These are phyloP conservation scores for Tholera decimalis DNA, from an alignment of 2,888 invertebrate genomes.

Conservation along the genomic window DNA sequence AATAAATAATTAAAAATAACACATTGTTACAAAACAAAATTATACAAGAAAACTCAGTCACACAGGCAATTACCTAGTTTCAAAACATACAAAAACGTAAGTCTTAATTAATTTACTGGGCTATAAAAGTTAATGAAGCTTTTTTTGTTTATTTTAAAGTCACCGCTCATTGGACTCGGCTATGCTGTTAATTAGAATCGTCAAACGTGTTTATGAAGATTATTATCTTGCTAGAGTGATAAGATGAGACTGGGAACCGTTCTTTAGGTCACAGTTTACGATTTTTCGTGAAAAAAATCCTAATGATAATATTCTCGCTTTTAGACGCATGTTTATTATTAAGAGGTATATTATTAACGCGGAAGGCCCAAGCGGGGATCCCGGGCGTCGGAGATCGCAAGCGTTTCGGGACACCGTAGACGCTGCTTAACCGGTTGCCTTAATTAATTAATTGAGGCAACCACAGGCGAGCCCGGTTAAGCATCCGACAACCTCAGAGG, in stretches of 20 bases:
- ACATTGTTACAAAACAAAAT: not conserved
- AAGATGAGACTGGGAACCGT: not conserved
- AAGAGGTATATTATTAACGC: too few relatives aligned
- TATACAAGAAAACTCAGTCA: not conserved
- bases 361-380: too few relatives aligned
- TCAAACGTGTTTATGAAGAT: conserved; percentile 26
- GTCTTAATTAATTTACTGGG: conserved; percentile 16
- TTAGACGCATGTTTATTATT: not conserved
- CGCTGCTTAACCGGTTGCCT: too few relatives aligned
- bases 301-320: not conserved
- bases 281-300: not conserved
- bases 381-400: too few relatives aligned
- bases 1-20: conserved; percentile 3
- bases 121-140: conserved; percentile 30
- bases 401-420: too few relatives aligned
- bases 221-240: conserved; percentile 5
- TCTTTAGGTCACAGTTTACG: not conserved
- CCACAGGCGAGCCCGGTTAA: too few relatives aligned
- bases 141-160: conserved; percentile 24
- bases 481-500: too few relatives aligned
- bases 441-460: too few relatives aligned
- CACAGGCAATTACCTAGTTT: not conserved
- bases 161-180: not conserved
- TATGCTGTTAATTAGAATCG: not conserved
- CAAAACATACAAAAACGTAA: not conserved